Evolutionary conservation across 1,140 invertebrate genomes (phyloP).

Genomic region (Wiebesia pumilae): DNA sequence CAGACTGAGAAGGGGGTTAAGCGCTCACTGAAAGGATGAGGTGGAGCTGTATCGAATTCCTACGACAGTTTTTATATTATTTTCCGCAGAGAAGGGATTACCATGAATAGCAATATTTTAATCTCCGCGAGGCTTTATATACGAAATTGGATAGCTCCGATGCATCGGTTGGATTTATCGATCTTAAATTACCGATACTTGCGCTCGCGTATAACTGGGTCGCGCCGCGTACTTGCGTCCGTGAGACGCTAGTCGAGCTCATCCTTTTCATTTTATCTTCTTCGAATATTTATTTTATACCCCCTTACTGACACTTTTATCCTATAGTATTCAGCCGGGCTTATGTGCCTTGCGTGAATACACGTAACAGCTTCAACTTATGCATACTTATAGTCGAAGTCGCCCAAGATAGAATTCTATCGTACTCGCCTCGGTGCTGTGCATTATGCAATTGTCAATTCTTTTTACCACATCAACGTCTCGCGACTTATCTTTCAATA

Average conservation of each 20-base stretch:
- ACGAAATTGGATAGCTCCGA: constrained; percentile 70
- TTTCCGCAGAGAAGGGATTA: constrained; percentile 70
- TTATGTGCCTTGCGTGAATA: not conserved
- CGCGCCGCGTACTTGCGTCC: constrained; percentile 19
- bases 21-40: constrained; percentile 57
- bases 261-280: constrained; percentile 36
- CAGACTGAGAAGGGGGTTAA: not conserved
- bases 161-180: constrained; percentile 69
- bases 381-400: not conserved
- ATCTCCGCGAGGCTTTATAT: constrained; percentile 62
- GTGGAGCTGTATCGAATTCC: constrained; percentile 67
- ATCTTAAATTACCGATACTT: constrained; percentile 70
- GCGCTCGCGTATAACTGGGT: constrained; percentile 33
- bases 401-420: constrained; percentile 7
- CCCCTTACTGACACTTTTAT: not conserved
- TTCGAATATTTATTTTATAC: constrained; percentile 31
- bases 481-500: not conserved
- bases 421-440: not conserved
- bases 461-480: not conserved
- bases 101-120: constrained; percentile 72
- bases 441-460: constrained; percentile 6
- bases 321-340: constrained; percentile 11
- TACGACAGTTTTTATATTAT: constrained; percentile 67
- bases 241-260: not conserved
- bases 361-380: not conserved